Evolutionary conservation across 2,888 invertebrate genomes (phyloP).

Genomic region (Temnothorax rugatulus): DNA sequence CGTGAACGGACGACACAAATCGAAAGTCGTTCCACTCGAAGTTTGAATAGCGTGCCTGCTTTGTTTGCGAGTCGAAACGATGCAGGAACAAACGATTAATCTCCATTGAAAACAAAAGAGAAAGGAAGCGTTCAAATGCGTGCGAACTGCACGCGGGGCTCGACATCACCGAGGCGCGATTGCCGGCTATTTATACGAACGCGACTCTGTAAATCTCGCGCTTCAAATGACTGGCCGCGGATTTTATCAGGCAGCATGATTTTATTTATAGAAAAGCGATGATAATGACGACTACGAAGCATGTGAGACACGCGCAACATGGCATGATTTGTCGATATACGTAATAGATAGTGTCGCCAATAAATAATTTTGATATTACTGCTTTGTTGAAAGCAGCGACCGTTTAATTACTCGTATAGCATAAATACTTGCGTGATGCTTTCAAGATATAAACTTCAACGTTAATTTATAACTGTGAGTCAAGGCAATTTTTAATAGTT

Average conservation of each 20-base stretch:
- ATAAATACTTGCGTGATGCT: not conserved
- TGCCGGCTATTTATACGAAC: constrained; percentile 75
- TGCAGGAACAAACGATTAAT: constrained; percentile 70
- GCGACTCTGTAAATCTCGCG: constrained; percentile 72
- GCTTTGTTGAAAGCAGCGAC: not conserved
- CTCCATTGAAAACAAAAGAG: constrained; percentile 74
- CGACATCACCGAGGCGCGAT: constrained; percentile 71
- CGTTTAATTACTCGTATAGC: not conserved
- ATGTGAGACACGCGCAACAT: constrained; percentile 21
- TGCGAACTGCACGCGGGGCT: constrained; percentile 57
- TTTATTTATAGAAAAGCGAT: constrained; percentile 74
- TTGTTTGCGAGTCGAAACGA: constrained; percentile 59
- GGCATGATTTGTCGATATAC: constrained; percentile 17
- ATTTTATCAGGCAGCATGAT: constrained; percentile 68
- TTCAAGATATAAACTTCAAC: constrained; percentile 16
- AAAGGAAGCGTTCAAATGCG: constrained; percentile 73
- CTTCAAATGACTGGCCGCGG: constrained; percentile 64
- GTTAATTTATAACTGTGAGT: not conserved
- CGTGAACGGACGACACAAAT: constrained; percentile 56
- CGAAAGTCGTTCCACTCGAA: constrained; percentile 59
- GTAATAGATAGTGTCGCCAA: constrained; percentile 26
- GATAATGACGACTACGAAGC: constrained; percentile 62
- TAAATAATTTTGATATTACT: constrained; percentile 14
- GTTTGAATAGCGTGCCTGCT: constrained; percentile 57
- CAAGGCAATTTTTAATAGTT: not conserved